Evolutionary conservation across 2,888 invertebrate species (phyloP).

Genomic region (Athalia cordata): DNA sequence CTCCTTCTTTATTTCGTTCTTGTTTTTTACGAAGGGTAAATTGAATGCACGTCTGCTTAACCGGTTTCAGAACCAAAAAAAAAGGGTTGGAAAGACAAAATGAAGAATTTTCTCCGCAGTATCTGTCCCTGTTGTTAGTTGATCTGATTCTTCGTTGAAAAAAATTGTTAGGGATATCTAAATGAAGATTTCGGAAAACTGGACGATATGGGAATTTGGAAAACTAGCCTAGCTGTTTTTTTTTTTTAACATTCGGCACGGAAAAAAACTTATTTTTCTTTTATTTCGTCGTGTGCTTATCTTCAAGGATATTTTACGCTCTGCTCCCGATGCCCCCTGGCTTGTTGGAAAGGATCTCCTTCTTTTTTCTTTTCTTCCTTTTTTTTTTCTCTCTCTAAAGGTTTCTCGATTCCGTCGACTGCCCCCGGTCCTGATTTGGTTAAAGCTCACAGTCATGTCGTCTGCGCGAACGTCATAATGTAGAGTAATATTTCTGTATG

Average conservation of each 20-base stretch:
- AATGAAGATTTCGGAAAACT: too few species aligned
- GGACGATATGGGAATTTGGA: too few species aligned
- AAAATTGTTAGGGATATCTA: too few species aligned
- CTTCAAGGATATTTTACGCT: background rate
- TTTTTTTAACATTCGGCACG: too few species aligned
- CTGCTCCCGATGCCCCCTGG: background rate
- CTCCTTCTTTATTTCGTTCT: background rate
- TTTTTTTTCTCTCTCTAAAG: background rate
- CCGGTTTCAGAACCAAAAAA: background rate
- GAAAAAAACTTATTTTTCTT: too few species aligned
- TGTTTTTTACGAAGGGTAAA: background rate
- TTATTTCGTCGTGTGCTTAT: too few species aligned
- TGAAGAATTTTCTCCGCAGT: background rate
- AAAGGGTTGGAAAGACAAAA: background rate
- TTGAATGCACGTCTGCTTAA: slow-evolving; percentile 16
- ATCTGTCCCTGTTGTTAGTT: too few species aligned
- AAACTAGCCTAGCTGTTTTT: too few species aligned
- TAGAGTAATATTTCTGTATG: background rate
- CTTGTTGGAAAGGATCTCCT: slow-evolving; percentile 18
- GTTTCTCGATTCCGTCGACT: slow-evolving; percentile 4
- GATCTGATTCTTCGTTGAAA: too few species aligned
- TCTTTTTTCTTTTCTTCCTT: too few species aligned
- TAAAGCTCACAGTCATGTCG: background rate
- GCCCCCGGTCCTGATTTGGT: slow-evolving; percentile 23
- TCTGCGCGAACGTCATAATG: background rate